These are phyloP conservation scores for Amblyjoppa proteus DNA, from an alignment of 2,888 invertebrate species.

Conservation along the genomic window DNA sequence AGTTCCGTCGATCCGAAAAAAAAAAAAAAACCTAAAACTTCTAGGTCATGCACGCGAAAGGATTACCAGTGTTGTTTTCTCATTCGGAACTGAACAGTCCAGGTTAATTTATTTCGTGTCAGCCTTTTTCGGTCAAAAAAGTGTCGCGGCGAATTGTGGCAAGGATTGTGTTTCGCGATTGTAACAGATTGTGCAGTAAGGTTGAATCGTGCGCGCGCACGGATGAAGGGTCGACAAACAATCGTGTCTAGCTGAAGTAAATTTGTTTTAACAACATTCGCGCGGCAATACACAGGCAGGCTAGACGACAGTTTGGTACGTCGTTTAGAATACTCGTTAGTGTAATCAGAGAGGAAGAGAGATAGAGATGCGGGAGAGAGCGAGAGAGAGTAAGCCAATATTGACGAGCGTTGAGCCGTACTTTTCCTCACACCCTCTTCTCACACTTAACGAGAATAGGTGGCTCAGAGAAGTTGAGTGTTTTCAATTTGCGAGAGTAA, in stretches of 20 bases:
- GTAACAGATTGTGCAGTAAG: background rate
- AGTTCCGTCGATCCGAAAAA: background rate
- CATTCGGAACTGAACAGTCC: background rate
- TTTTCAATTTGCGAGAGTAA: slow-evolving; percentile 72
- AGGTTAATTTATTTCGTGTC: background rate
- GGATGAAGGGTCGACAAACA: slow-evolving; percentile 7
- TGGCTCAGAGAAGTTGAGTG: slow-evolving; percentile 67
- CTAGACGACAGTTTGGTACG: slow-evolving; percentile 47
- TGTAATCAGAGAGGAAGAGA: slow-evolving; percentile 56
- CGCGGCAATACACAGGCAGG: background rate
- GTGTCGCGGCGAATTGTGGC: background rate
- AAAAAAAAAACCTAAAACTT: background rate
- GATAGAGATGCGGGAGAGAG: slow-evolving; percentile 10
- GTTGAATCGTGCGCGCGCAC: background rate
- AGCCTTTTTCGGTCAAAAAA: background rate
- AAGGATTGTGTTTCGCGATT: background rate
- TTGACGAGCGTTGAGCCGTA: slow-evolving; percentile 67
- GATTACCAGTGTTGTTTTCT: background rate
- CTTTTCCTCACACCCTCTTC: slow-evolving; percentile 40
- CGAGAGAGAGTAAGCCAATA: slow-evolving; percentile 47
- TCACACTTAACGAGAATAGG: slow-evolving; percentile 64
- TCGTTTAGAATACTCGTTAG: slow-evolving; percentile 63
- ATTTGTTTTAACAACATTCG: slow-evolving; percentile 14
- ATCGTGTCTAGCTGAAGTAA: background rate
- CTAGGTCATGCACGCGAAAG: background rate